phyloP scores from a whole-genome alignment of 2,888 invertebrate species.

The Mallateleia sp. region DNA sequence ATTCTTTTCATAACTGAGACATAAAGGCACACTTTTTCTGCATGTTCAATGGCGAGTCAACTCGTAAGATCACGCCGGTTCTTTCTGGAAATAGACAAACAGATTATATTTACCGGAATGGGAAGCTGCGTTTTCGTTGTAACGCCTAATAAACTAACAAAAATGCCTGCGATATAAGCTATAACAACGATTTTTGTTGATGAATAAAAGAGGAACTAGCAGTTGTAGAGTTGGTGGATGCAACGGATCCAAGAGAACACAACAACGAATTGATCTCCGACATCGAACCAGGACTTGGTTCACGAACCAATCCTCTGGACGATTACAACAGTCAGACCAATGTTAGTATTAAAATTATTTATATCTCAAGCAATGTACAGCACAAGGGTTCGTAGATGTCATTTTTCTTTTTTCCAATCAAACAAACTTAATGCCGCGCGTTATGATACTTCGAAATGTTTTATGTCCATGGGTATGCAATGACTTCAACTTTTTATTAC shows the following conservation, averaged over 20 bases:
- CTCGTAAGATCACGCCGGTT: conserved; percentile 69
- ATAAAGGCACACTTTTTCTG: conserved; percentile 15
- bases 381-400: conserved; percentile 73
- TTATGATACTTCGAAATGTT: conserved; percentile 31
- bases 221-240: conserved; percentile 88
- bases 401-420: conserved; percentile 50
- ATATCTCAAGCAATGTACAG: conserved; percentile 68
- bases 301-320: conserved; percentile 85
- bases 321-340: conserved; percentile 86
- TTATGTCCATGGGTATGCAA: conserved; percentile 49
- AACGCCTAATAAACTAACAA: conserved; percentile 51
- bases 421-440: background rate
- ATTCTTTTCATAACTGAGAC: background rate
- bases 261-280: conserved; percentile 82
- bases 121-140: conserved; percentile 25
- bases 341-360: conserved; percentile 86
- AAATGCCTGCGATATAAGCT: conserved; percentile 58
- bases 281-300: conserved; percentile 85
- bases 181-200: conserved; percentile 86
- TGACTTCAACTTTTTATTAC: background rate
- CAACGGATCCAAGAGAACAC: conserved; percentile 86
- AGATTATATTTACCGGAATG: conserved; percentile 1
- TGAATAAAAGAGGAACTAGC: conserved; percentile 86
- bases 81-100: background rate
- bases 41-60: background rate